Base-by-base conservation (phyloP, 2,113 vertebrate species). In the Megalops atlanticus region DNA sequence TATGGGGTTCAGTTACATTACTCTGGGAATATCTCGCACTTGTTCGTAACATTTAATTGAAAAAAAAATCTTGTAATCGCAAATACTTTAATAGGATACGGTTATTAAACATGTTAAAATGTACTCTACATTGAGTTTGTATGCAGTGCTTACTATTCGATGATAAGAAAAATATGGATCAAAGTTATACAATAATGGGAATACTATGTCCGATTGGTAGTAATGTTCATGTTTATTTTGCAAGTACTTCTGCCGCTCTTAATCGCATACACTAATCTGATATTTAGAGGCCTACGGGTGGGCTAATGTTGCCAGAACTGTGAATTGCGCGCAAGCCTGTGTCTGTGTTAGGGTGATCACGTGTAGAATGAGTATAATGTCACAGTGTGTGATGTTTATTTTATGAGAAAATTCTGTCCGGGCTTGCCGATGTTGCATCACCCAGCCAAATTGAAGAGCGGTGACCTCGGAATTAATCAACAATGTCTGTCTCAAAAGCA, bases 401-500 rank as follows among this genome's bases (percentile, higher is more conserved):
- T 85, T 83, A 85, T 69, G 52, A 86, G 85, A 83, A 76, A 84
- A 71, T 54, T 71, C 58, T 82, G 83, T 49, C 84, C 69, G 38
- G 21, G 81, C 36, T 40, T 77, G 75, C 73, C 81, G 35, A 76
- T 45, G 43, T 74, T 87, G 85, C 58, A 47, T 80, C 83, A 81
- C 49, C 31, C 41, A 76, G 81, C 77, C 58, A 81, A 84, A 78
- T 82, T 81, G 75, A 80, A 77, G 78, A 84, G 79, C 70, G 69
- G 54, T 84, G 83, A 85, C 79, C 85, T 81, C 31, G 79, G 52
- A 78, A 82, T 89, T 78, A 58, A 88, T 90, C 80, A 86, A 71
- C 76, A 80, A 72, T 75, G 74, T 78, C 81, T 87, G 85, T 82
- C 83, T 82, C 85, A 83, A 75, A 86, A 87, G 86, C 85, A 79